Evolutionary conservation across 2,797 vertebrate genomes (phyloP), one percentile per base, ranked within the genome.

Genomic region (Clarias fuscus): DNA sequence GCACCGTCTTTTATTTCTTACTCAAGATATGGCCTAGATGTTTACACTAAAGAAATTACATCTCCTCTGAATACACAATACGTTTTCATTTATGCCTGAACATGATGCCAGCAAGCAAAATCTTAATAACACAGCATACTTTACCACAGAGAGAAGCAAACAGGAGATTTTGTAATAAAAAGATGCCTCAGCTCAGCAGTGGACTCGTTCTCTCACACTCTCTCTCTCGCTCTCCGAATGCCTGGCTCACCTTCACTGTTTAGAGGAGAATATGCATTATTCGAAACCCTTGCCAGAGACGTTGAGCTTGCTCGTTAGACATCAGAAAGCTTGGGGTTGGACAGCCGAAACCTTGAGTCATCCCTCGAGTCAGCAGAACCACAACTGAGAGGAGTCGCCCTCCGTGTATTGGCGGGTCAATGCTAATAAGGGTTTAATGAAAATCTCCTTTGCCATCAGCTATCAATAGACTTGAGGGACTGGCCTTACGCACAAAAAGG

Each of bases 381-480:
- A 73, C 85, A 82, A 84, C 87, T 70, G 85, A 87, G 87, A 88
- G 87, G 85, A 88, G 89, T 84, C 84, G 61, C 77, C 88, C 84
- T 82, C 84, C 82, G 65, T 90, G 90, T 89, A 89, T 84, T 86
- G 87, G 87, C 84, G 88, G 90, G 90, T 90, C 88, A 89, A 90
- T 90, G 89, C 90, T 91, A 91, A 91, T 91, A 87, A 91, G 89
- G 90, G 86, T 91, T 90, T 91, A 91, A 91, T 91, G 89, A 91
- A 91, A 90, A 91, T 90, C 90, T 90, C 90, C 82, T 37, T 90
- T 86, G 90, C 90, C 89, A 88, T 89, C 89, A 90, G 90, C 90
- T 90, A 90, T 91, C 90, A 89, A 91, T 91, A 91, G 86, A 90
- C 90, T 90, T 91, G 83, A 90, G 90, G 89, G 89, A 89, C 89